Evolutionary conservation across 2,113 vertebrate genomes (phyloP).

Genomic region (Rhagologus leucostigma): DNA sequence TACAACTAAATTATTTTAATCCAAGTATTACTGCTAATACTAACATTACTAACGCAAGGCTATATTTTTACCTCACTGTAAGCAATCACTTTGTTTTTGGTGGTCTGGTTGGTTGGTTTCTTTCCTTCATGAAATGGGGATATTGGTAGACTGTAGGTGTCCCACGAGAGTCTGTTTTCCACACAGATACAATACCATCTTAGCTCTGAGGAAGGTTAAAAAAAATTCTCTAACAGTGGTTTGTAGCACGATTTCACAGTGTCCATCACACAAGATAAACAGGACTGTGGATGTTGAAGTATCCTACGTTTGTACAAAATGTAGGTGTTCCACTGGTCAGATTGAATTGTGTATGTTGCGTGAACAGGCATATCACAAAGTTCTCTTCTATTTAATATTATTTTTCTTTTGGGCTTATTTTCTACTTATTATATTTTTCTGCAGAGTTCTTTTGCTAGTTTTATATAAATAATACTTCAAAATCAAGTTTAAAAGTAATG

Average conservation of each 20-base stretch:
- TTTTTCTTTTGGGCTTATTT: not conserved
- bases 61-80: not conserved
- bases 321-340: not conserved
- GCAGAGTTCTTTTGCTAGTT: not conserved
- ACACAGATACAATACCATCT: not conserved
- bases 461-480: not conserved
- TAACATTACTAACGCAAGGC: not conserved
- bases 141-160: not conserved
- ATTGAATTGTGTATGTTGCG: not conserved
- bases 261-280: not conserved
- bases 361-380: not conserved
- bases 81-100: not conserved
- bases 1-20: not conserved
- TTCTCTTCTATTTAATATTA: not conserved
- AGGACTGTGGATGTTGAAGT: not conserved
- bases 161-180: not conserved
- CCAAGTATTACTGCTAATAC: not conserved
- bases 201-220: not conserved
- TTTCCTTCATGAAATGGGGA: not conserved
- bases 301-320: not conserved
- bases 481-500: not conserved
- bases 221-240: not conserved
- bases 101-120: not conserved
- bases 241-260: not conserved
- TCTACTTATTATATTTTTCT: conserved; percentile 7